phyloP scores from a whole-genome alignment of 2,888 invertebrate genomes.

The Nomada fucata region DNA sequence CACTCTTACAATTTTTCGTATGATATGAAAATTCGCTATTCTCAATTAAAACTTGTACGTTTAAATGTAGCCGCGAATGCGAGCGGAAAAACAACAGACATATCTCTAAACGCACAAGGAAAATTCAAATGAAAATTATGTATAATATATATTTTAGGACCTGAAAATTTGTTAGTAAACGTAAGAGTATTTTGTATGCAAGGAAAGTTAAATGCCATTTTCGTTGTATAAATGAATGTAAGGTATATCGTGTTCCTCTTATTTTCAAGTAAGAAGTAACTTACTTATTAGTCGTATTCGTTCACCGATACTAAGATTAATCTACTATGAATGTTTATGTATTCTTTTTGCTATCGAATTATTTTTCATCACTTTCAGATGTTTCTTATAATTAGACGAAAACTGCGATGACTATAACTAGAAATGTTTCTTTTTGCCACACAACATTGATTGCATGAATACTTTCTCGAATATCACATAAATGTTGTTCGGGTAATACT shows the following conservation, averaged over 20 bases:
- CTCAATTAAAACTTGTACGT: background rate
- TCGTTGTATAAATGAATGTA: conserved; percentile 2
- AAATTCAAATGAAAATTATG: background rate
- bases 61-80: background rate
- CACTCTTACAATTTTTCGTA: conserved; percentile 30
- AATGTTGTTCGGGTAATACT: background rate
- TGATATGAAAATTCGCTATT: conserved; percentile 6
- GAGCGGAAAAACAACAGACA: conserved; percentile 23
- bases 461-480: no score
- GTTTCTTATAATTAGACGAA: background rate
- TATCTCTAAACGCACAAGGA: conserved; percentile 40
- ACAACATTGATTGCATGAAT: background rate
- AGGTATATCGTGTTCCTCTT: conserved; percentile 48
- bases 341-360: background rate
- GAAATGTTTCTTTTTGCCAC: conserved; percentile 2
- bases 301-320: conserved; percentile 9
- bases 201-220: conserved; percentile 35
- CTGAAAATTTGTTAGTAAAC: conserved; percentile 7
- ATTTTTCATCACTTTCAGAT: background rate
- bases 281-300: conserved; percentile 24
- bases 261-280: conserved; percentile 11
- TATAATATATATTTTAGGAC: background rate
- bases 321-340: background rate
- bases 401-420: background rate
- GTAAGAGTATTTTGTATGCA: conserved; percentile 38